Conservation (phyloP, 2,797 vertebrate species). For the Pangasius mekongensis region DNA sequence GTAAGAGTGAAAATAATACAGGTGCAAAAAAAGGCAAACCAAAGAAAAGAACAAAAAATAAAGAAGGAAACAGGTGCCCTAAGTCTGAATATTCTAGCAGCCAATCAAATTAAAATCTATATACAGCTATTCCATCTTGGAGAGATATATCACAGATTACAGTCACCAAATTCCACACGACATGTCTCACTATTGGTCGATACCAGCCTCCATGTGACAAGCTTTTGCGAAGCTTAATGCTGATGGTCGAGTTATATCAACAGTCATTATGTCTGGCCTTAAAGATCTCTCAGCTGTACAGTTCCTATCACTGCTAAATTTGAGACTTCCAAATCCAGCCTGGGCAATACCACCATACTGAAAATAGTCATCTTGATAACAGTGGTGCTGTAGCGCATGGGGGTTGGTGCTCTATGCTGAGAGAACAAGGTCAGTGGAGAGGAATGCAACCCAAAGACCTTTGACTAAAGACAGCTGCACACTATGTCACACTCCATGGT, state of each 20-base stretch:
- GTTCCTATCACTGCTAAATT: not conserved
- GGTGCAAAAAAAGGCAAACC: not conserved
- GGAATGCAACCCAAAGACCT: conserved; percentile 70
- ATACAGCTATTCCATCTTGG: conserved; percentile 31
- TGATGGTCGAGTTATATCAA: not conserved
- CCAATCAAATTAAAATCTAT: conserved; percentile 13
- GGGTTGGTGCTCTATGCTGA: conserved; percentile 52
- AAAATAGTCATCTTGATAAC: conserved; percentile 65
- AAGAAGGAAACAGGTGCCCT: not conserved
- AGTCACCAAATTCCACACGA: conserved; percentile 15
- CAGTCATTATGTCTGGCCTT: not conserved
- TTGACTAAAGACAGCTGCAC: conserved; percentile 60
- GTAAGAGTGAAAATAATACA: conserved; percentile 8
- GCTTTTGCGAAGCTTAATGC: too few relatives aligned
- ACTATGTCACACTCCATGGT: not conserved
- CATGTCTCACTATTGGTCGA: conserved; percentile 10
- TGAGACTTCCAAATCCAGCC: conserved; percentile 33
- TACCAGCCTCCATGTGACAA: not conserved
- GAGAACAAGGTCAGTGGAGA: conserved; percentile 66
- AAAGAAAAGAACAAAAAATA: not conserved
- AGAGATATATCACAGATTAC: conserved; percentile 35
- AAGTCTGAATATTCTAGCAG: not conserved
- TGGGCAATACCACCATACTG: conserved; percentile 32
- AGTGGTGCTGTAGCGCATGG: conserved; percentile 32
- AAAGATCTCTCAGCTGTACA: not conserved